phyloP scores from a whole-genome alignment of 2,888 invertebrate species.

The Chromoteleia sp. region DNA sequence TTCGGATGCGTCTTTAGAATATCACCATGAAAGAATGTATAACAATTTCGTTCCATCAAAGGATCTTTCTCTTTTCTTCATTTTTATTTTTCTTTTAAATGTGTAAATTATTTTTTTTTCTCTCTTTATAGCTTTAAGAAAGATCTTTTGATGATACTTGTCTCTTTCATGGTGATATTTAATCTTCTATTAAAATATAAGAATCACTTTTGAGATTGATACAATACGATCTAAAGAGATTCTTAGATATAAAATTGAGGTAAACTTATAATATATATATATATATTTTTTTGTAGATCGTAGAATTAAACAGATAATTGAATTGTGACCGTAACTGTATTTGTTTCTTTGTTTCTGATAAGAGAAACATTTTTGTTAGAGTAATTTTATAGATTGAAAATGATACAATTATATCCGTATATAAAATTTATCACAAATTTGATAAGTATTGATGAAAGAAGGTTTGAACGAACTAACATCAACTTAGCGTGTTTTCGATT shows the following conservation, averaged over 20 bases:
- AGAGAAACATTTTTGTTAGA: constrained; percentile 30
- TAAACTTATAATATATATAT: constrained; percentile 20
- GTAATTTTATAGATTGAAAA: constrained; percentile 49
- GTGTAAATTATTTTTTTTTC: background rate
- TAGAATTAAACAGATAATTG: constrained; percentile 27
- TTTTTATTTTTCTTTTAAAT: no score
- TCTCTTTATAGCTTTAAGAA: background rate
- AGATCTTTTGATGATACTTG: constrained; percentile 24
- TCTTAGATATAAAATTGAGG: constrained; percentile 24
- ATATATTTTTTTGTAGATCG: constrained; percentile 36
- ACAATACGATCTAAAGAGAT: constrained; percentile 15
- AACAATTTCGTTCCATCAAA: constrained; percentile 24
- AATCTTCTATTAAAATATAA: constrained; percentile 1
- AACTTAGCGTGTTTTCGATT: constrained; percentile 17
- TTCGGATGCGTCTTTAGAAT: constrained; percentile 20
- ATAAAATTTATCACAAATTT: constrained; percentile 46
- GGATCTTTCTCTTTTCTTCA: constrained; percentile 8
- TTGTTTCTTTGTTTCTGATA: constrained; percentile 36
- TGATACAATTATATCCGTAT: constrained; percentile 31
- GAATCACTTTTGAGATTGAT: constrained; percentile 1
- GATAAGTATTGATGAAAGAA: constrained; percentile 45
- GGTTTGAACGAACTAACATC: constrained; percentile 16
- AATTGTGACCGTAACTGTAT: constrained; percentile 44
- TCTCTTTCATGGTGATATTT: constrained; percentile 57
- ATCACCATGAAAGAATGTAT: constrained; percentile 39